Percentiles rank a stretch among this genome's conserved stretches.
phyloP scores from a whole-genome alignment of 2,888 invertebrate species.

The Aphidoletes aphidimyza region DNA sequence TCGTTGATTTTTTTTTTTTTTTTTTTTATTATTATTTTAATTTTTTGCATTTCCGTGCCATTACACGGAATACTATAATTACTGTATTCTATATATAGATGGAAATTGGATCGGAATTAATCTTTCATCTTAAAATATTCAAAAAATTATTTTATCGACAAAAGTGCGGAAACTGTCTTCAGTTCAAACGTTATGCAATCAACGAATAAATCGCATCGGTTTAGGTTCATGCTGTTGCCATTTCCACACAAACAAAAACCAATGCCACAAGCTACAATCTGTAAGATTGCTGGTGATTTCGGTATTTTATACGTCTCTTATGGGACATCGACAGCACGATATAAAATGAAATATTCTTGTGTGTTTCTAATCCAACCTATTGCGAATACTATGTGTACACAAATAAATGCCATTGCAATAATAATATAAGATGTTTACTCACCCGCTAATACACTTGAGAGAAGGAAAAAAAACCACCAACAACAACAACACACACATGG shows the following conservation, averaged over 20 bases:
- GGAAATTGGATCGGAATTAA: too few relatives aligned
- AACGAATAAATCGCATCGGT: too few relatives aligned
- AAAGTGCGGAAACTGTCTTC: too few relatives aligned
- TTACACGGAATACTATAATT: too few relatives aligned
- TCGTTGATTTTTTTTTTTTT: too few relatives aligned
- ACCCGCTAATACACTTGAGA: background rate
- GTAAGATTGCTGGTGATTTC: background rate
- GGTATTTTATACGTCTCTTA: conserved; percentile 11
- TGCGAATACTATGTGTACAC: background rate
- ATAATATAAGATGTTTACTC: conserved; percentile 2
- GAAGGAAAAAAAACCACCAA: background rate
- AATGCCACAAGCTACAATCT: background rate
- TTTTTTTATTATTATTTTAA: too few relatives aligned
- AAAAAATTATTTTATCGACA: too few relatives aligned
- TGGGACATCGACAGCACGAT: background rate
- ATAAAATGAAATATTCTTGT: background rate
- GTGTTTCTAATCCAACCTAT: background rate
- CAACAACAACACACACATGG: too few relatives aligned
- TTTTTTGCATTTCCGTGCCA: too few relatives aligned
- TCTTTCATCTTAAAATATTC: too few relatives aligned
- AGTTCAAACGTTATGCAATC: too few relatives aligned
- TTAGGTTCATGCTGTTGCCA: background rate
- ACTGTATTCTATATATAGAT: too few relatives aligned
- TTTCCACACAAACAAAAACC: background rate
- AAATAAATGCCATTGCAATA: background rate